Percentiles rank a stretch among this genome's conserved stretches.
These are phyloP conservation scores for Turnix velox DNA, from an alignment of 2,113 vertebrate species.

Conservation along the genomic window DNA sequence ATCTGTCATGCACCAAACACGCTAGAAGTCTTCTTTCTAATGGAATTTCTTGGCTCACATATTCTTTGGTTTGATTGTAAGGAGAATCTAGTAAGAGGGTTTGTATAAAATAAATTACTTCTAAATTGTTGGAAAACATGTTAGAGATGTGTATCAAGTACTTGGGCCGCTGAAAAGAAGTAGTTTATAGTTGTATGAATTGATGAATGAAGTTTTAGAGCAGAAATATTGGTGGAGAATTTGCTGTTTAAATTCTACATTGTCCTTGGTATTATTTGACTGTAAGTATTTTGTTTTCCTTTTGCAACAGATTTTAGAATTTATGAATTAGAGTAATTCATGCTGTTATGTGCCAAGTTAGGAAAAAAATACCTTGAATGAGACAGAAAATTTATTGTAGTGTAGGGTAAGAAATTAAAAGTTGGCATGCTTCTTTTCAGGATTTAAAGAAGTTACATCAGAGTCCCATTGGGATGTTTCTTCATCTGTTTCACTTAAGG, in stretches of 20 bases:
- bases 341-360: neutral
- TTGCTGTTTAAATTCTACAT: neutral
- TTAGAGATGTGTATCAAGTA: neutral
- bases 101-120: neutral
- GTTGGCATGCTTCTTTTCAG: slow-evolving; percentile 90
- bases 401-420: slow-evolving; percentile 73
- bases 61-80: neutral
- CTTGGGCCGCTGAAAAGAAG: neutral
- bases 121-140: neutral
- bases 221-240: neutral
- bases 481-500: slow-evolving; percentile 84
- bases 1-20: neutral
- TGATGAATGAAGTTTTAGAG: neutral
- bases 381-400: slow-evolving; percentile 24
- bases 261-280: neutral
- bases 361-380: neutral
- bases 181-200: neutral
- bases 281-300: neutral
- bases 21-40: neutral
- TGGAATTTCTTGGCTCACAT: neutral
- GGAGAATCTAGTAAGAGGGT: neutral
- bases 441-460: slow-evolving; percentile 79
- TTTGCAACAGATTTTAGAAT: slow-evolving; percentile 12
- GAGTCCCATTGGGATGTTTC: slow-evolving; percentile 74
- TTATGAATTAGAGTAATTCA: neutral